Evolutionary conservation across 2,113 vertebrate genomes (phyloP), one percentile per base, ranked within the genome.

Genomic region (Pelobates fuscus): DNA sequence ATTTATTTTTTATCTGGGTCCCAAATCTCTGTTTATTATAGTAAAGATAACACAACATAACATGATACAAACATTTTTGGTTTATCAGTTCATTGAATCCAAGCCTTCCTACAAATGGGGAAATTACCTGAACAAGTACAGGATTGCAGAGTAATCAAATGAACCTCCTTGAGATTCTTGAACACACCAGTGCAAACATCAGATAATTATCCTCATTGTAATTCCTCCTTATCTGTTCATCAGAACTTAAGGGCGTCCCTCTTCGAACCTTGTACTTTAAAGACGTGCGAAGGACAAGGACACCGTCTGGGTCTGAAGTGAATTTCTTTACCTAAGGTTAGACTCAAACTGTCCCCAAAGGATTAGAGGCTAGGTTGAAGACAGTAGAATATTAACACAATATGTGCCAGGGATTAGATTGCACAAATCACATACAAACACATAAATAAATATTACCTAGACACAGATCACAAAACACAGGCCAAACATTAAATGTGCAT

Each of bases 241-340:
- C 10, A 30, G 20, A 71, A 29, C 4, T 14, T 17, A 71, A 27
- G 25, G 14, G 18, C 26, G 30, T 62, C 26, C 59, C 32, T 1
- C 26, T 24, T 2, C 8, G 23, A 41, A 71, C 70, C 59, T 71
- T 62, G 70, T 20, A 23, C 21, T 62, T 62, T 29, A 5, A 6
- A 71, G 58, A 71, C 41, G 62, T 52, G 59, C 32, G 57, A 71
- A 71, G 70, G 70, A 71, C 70, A 63, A 8, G 17, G 52, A n/a
- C n/a, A n/a, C n/a, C n/a, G 58, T 71, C 69, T 71, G 59, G 26
- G 21, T 61, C n/a, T 71, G 25, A 61, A 61, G 17, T 32, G 20
- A 21, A 55, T 55, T 55, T 55, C 18, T 55, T 55, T 43, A 37
- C 8, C 2, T 24, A 62, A 46, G 30, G 27, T 49, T 71, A 49